Base-by-base conservation (phyloP, 2,113 vertebrate genomes). In the Notiomystis cincta region DNA sequence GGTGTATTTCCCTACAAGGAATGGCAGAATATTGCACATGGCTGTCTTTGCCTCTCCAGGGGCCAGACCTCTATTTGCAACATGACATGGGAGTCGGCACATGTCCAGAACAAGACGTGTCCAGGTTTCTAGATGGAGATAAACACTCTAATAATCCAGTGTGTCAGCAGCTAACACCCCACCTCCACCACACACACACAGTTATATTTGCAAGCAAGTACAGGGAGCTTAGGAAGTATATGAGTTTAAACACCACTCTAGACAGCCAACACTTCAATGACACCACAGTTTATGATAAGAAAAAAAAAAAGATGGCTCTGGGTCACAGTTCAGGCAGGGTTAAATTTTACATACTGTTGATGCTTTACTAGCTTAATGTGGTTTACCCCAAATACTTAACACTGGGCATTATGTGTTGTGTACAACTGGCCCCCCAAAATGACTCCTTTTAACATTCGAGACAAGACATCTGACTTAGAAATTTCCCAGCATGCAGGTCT, bases 381-480 rank as follows among this genome's bases (percentile, higher is more conserved):
- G 87, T 90, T 91, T 88, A 70, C 50, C 71, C 80, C 80, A 89
- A 83, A 85, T 51, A 45, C 62, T 91, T 70, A 77, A 62, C 2
- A 2, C 24, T 62, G 75, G 35, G 11, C n/a, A 77, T 58, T 91
- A n/a, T 44, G 21, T 80, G 35, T 64, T 76, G 53, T 69, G 31
- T 61, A 73, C 23, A 85, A 53, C n/a, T n/a, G 53, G 6, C 0
- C 1, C 3, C 2, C 3, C 5, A 13, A 50, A 90, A 83, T 40
- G 58, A 37, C 15, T 91, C 27, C 78, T 94, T 97, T 83, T 80
- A 86, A 90, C 30, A 72, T 73, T 58, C 7, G 8, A 58, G 50
- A 70, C 56, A 62, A 93, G 87, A 82, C 79, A 94, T 80, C 40
- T 97, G 94, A 97, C 64, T 92, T 25, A 60, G 70, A 82, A 90